Percentiles rank a stretch among this genome's conserved stretches.
phyloP scores from a whole-genome alignment of 2,113 vertebrate genomes.

The Penelope pileata region DNA sequence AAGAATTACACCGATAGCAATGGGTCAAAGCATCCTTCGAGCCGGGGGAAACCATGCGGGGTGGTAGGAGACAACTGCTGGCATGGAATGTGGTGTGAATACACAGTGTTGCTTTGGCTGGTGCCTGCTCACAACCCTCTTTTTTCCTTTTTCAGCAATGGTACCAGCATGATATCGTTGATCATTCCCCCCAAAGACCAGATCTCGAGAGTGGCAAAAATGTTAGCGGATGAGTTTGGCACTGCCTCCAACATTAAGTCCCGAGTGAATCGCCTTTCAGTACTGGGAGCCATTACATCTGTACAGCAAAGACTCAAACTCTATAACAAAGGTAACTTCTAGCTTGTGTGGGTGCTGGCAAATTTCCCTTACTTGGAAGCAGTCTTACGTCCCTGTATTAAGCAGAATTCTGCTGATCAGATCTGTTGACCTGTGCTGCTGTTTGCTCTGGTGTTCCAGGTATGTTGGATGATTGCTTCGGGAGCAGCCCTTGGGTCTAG shows the following conservation, averaged over 20 bases:
- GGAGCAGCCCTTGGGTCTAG: not conserved
- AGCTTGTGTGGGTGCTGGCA: slow-evolving; percentile 35
- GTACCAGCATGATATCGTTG: slow-evolving; percentile 99
- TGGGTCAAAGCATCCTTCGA: not conserved
- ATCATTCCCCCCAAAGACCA: slow-evolving; percentile 99
- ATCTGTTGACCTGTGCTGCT: slow-evolving; percentile 36
- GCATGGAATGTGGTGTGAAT: not conserved
- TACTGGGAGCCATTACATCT: slow-evolving; percentile 98
- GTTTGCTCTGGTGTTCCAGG: slow-evolving; percentile 2
- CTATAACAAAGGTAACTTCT: slow-evolving; percentile 96
- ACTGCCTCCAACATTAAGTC: slow-evolving; percentile 99
- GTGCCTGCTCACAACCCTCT: not conserved
- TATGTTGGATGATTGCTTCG: not conserved
- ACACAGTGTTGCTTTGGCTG: not conserved
- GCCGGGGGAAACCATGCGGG: not conserved
- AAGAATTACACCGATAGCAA: fast-evolving
- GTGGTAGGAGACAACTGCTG: not conserved
- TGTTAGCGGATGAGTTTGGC: slow-evolving; percentile 99
- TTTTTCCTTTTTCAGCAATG: slow-evolving; percentile 84
- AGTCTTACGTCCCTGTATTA: slow-evolving; percentile 6
- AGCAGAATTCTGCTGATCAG: slow-evolving; percentile 20
- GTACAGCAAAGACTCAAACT: slow-evolving; percentile 99
- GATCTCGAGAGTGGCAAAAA: slow-evolving; percentile 99
- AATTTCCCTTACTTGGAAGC: slow-evolving; percentile 23
- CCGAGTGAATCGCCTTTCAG: slow-evolving; percentile 97